phyloP scores from a whole-genome alignment of 1,140 invertebrate species.

The Bombus balteatus region DNA sequence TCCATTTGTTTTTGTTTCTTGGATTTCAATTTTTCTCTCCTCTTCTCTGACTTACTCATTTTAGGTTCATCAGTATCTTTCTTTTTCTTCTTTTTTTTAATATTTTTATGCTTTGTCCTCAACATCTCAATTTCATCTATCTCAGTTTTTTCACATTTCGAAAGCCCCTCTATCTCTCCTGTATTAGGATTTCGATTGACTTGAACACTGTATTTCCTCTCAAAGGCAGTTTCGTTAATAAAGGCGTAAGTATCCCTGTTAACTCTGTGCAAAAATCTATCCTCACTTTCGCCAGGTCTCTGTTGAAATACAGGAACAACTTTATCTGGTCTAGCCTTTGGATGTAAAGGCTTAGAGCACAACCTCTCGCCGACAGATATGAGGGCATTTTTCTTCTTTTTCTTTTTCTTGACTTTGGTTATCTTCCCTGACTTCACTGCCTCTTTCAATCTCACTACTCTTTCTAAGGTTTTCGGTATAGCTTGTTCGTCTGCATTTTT shows the following conservation, averaged over 20 bases:
- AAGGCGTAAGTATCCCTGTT: conserved; percentile 82
- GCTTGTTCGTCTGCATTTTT: conserved; percentile 86
- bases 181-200: conserved; percentile 82
- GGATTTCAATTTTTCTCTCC: conserved; percentile 76
- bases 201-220: conserved; percentile 83
- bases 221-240: conserved; percentile 83
- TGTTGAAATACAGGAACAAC: conserved; percentile 82
- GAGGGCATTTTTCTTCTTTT: conserved; percentile 67
- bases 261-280: conserved; percentile 82
- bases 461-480: conserved; percentile 85
- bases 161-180: conserved; percentile 80
- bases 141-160: conserved; percentile 81
- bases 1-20: conserved; percentile 79
- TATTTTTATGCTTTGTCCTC: conserved; percentile 78
- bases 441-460: conserved; percentile 85
- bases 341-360: conserved; percentile 53
- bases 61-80: conserved; percentile 66
- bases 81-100: conserved; percentile 79
- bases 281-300: conserved; percentile 78
- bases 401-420: conserved; percentile 73
- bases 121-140: conserved; percentile 79
- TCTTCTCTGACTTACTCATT: conserved; percentile 81
- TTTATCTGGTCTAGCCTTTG: conserved; percentile 80
- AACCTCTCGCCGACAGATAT: conserved; percentile 69
- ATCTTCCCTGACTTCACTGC: conserved; percentile 76